Percentiles rank a stretch among this genome's conserved stretches.
phyloP scores from a whole-genome alignment of 1,140 invertebrate species.

The Antheraea pernyi region DNA sequence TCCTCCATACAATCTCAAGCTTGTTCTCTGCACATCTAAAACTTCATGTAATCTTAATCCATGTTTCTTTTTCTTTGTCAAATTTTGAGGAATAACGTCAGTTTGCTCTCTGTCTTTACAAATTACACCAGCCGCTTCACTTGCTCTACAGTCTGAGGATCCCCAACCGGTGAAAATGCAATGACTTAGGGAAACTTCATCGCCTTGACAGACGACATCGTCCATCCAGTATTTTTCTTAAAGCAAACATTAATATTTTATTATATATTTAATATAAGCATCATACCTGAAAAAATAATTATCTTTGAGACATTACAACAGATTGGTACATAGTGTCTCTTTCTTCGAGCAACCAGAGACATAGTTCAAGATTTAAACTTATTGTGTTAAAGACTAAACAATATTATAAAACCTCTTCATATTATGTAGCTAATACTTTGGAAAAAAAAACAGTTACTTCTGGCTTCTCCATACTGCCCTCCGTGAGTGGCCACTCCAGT shows the following conservation, averaged over 20 bases:
- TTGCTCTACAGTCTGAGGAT: constrained; percentile 86
- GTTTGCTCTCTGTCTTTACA: constrained; percentile 75
- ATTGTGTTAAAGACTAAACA: too few species aligned
- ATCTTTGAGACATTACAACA: too few species aligned
- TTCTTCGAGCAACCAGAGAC: too few species aligned
- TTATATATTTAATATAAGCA: too few species aligned
- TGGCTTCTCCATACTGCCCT: constrained; percentile 87
- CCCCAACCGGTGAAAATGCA: constrained; percentile 94
- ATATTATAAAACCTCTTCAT: too few species aligned
- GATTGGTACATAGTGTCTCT: too few species aligned
- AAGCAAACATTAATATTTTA: too few species aligned
- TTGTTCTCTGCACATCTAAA: constrained; percentile 52
- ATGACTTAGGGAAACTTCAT: constrained; percentile 84
- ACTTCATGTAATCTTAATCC: constrained; percentile 65
- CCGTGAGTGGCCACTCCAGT: constrained; percentile 84
- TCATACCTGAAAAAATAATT: too few species aligned
- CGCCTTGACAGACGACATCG: constrained; percentile 91
- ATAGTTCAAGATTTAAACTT: too few species aligned
- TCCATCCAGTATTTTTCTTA: constrained; percentile 93
- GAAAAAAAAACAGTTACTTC: constrained; percentile 78
- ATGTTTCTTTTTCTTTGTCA: constrained; percentile 35
- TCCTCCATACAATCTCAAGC: constrained; percentile 83
- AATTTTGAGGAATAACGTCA: constrained; percentile 22
- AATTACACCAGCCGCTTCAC: constrained; percentile 90
- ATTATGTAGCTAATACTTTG: too few species aligned